A percentile compares a stretch with the other conserved stretches of the same genome.
Conservation (phyloP, 2,113 vertebrate species). For the Amazona vittata region DNA sequence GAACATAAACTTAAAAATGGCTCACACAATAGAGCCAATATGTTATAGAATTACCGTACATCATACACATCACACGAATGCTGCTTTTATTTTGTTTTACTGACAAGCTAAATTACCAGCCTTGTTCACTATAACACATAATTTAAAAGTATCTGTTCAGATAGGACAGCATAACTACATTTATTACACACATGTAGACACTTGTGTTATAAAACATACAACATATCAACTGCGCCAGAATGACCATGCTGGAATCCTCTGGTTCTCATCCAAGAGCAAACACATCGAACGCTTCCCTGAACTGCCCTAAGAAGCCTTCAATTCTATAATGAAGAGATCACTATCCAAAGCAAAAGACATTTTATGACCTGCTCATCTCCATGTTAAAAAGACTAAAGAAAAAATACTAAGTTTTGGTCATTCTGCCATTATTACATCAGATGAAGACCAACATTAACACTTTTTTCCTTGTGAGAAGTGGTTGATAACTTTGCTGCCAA, state of each 20-base stretch:
- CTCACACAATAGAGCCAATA: not conserved
- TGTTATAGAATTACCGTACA: not conserved
- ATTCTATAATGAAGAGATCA: not conserved
- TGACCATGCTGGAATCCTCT: not conserved
- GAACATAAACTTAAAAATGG: not conserved
- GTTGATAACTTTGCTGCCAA: not conserved
- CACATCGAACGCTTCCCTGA: rapidly evolving
- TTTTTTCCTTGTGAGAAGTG: not conserved
- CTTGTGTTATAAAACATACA: constrained; percentile 6
- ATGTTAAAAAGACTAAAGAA: not conserved
- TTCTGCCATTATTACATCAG: not conserved
- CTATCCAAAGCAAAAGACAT: not conserved
- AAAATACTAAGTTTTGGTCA: not conserved
- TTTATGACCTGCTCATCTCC: not conserved
- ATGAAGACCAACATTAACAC: not conserved
- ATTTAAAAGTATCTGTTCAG: not conserved
- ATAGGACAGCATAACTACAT: not conserved
- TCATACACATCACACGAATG: not conserved
- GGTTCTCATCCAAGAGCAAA: constrained; percentile 25
- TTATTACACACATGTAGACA: constrained; percentile 11
- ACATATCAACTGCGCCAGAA: not conserved
- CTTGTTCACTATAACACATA: not conserved
- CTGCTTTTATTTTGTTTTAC: not conserved
- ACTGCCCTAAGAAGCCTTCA: not conserved
- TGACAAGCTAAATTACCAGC: not conserved